Percentiles rank a stretch among this genome's conserved stretches.
Conservation (phyloP, 2,797 vertebrate genomes). For the Acrossocheilus wenchowensis region DNA sequence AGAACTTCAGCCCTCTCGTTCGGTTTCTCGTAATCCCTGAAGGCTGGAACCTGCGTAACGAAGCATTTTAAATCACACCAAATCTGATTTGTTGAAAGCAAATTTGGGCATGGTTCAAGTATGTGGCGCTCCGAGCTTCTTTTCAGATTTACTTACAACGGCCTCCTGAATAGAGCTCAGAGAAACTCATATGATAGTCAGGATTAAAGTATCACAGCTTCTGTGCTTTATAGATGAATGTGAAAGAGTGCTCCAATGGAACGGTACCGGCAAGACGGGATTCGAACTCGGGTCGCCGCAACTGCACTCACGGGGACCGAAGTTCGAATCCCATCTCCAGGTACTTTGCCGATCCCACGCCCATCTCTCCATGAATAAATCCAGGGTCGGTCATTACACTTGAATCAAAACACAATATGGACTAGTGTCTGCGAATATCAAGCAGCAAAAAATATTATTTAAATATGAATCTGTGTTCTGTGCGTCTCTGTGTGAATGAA, state of each 20-base stretch:
- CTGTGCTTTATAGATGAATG: not conserved
- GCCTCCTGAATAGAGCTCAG: constrained; percentile 20
- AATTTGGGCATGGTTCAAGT: constrained; percentile 62
- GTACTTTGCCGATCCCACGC: too few species aligned
- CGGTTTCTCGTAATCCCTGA: constrained; percentile 50
- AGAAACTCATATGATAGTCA: constrained; percentile 17
- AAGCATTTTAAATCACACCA: constrained; percentile 61
- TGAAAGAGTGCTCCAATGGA: not conserved
- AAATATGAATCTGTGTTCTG: too few species aligned
- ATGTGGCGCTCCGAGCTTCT: constrained; percentile 23
- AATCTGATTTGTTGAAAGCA: constrained; percentile 64
- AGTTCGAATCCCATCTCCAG: too few species aligned
- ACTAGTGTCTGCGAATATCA: too few species aligned
- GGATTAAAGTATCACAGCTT: constrained; percentile 25
- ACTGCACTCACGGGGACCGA: too few species aligned
- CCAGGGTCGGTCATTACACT: too few species aligned
- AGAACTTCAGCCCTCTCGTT: constrained; percentile 40
- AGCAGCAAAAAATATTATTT: too few species aligned
- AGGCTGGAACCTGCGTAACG: constrained; percentile 64
- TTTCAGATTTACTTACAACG: constrained; percentile 46
- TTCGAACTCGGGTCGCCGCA: too few species aligned
- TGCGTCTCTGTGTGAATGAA: too few species aligned
- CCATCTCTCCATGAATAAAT: too few species aligned
- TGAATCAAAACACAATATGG: too few species aligned
- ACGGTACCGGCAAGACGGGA: too few species aligned